Evolutionary conservation across 2,888 invertebrate genomes (phyloP), one percentile per base, ranked within the genome.

Genomic region (Scaptomyza tumidula): DNA sequence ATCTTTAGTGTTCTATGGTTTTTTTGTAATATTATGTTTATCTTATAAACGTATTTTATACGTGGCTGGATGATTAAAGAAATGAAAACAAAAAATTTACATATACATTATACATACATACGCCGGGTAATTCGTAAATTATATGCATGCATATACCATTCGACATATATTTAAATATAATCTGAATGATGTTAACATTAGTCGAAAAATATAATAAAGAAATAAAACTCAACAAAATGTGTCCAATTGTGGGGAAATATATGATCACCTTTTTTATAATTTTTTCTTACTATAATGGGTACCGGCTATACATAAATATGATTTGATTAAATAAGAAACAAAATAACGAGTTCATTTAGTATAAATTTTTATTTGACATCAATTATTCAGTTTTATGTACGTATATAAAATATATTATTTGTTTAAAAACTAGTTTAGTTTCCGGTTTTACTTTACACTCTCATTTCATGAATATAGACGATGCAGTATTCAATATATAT

Each of bases 281-380:
- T 19, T 19, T 19, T 19, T 19, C 19, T 2, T 2, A 19, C 19
- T 2, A 19, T 19, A 19, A 19, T 19, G 19, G 2, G 19, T 19
- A 19, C 19, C 19, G 24, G 5, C 24, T 24, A 24, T 24, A 24
- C 3, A 24, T 24, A 24, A 24, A 24, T 24, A 24, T 24, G 24
- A 24, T 24, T 24, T 24, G 24, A 9, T 29, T 29, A 6, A 14
- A 58, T 13, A 27, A n/a, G 2, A 37, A 31, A 31, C 6, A 43
- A 62, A 71, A 45, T 54, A 54, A 66, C 0, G 7, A 61, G 55
- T 69, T 75, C 63, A 84, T 86, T 80, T 83, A 86, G 77, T 81
- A 86, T 77, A 83, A 70, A 75, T 71, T 88, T 87, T 87, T 87
- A 81, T 83, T 88, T 87, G 89, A 87, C 87, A 89, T 88, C 88